Evolutionary conservation across 53 echinoderm and acorn worm genomes (phyloP).

Genomic region (Patiria pectinifera): DNA sequence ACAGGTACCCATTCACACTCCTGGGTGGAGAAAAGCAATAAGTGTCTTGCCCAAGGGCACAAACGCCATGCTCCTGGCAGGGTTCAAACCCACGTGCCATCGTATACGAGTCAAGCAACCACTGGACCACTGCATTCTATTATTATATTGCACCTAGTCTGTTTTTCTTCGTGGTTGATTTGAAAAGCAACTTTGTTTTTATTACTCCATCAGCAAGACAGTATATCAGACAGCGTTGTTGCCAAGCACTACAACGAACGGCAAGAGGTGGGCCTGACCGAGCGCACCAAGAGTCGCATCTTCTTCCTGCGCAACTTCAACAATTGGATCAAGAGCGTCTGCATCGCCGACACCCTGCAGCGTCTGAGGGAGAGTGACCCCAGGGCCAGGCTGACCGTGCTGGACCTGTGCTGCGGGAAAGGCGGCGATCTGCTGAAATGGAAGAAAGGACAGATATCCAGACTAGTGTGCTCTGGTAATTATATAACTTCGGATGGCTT

Average conservation of each 20-base stretch:
- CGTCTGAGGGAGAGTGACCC: conserved; percentile 61
- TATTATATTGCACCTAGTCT: too few species aligned
- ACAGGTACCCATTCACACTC: too few species aligned
- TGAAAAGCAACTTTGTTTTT: not conserved
- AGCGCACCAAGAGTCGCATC: conserved; percentile 83
- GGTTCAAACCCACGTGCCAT: too few species aligned
- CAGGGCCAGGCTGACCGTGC: conserved; percentile 68
- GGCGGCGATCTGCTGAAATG: conserved; percentile 98
- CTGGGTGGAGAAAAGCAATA: too few species aligned
- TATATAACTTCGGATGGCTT: not conserved
- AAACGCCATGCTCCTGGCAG: too few species aligned
- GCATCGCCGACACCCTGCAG: conserved; percentile 79
- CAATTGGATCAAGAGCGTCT: conserved; percentile 97
- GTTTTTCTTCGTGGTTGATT: too few species aligned
- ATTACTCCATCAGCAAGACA: not conserved
- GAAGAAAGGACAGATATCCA: conserved; percentile 88
- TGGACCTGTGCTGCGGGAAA: conserved; percentile 95
- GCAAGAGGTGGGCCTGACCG: conserved; percentile 78
- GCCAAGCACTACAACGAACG: conserved; percentile 97
- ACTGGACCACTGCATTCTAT: too few species aligned
- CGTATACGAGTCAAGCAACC: too few species aligned
- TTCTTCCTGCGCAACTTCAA: conserved; percentile 96
- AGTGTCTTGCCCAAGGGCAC: too few species aligned
- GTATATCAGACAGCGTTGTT: conserved; percentile 61
- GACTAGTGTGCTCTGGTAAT: conserved; percentile 95